phyloP scores from a whole-genome alignment of 2,797 vertebrate species.

The Lithobates sylvaticus region DNA sequence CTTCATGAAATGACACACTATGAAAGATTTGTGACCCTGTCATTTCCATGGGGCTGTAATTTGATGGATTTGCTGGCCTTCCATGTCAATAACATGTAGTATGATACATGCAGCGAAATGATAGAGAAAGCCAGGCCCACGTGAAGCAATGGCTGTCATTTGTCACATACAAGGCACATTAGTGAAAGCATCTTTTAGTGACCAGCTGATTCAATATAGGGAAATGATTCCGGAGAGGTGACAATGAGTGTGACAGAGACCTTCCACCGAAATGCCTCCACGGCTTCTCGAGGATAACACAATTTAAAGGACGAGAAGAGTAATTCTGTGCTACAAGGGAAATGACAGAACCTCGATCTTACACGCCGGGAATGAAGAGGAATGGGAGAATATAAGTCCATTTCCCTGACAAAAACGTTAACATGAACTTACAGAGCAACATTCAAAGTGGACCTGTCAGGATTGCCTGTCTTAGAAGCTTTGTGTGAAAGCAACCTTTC shows the following conservation, averaged over 20 bases:
- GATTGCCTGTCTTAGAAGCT: background rate
- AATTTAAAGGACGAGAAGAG: slow-evolving; percentile 48
- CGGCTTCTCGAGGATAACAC: slow-evolving; percentile 53
- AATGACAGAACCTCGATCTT: slow-evolving; percentile 58
- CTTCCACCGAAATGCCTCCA: slow-evolving; percentile 58
- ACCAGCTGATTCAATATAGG: slow-evolving; percentile 42
- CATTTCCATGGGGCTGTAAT: background rate
- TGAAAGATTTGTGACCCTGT: background rate
- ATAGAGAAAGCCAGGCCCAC: background rate
- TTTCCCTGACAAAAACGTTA: background rate
- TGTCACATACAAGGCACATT: slow-evolving; percentile 52
- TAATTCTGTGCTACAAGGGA: slow-evolving; percentile 39
- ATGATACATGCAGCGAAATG: slow-evolving; percentile 6
- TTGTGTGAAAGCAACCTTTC: background rate
- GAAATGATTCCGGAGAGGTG: slow-evolving; percentile 56
- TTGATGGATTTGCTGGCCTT: background rate
- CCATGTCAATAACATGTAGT: background rate
- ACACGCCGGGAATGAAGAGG: background rate
- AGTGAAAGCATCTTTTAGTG: slow-evolving; percentile 49
- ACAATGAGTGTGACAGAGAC: slow-evolving; percentile 41
- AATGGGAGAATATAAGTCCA: background rate
- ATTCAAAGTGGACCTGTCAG: background rate
- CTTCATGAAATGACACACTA: background rate
- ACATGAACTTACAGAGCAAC: background rate
- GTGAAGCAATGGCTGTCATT: slow-evolving; percentile 31